Evolutionary conservation across 2,797 vertebrate species (phyloP).

Genomic region (Enteromius unitaeniatus): DNA sequence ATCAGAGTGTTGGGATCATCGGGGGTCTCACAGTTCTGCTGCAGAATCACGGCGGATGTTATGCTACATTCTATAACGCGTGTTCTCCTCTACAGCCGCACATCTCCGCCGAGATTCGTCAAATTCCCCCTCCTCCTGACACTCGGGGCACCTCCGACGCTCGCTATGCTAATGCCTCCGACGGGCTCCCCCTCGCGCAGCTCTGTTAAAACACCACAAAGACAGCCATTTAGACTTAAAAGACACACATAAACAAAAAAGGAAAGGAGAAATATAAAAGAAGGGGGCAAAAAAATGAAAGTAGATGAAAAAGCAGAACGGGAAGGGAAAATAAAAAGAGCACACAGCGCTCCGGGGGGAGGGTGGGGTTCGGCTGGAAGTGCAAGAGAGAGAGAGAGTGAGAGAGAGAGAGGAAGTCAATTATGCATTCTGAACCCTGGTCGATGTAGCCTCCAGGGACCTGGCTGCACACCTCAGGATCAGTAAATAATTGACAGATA

Average conservation of each 20-base stretch:
- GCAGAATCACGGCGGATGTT: slow-evolving; percentile 81
- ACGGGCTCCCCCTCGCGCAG: slow-evolving; percentile 61
- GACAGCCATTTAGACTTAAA: slow-evolving; percentile 79
- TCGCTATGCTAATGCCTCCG: slow-evolving; percentile 74
- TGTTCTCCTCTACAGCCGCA: slow-evolving; percentile 33
- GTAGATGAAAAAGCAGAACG: slow-evolving; percentile 62
- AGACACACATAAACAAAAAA: slow-evolving; percentile 76
- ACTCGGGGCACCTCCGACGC: slow-evolving; percentile 61
- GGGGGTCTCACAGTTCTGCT: background rate
- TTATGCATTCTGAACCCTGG: slow-evolving; percentile 99
- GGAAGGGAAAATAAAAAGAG: slow-evolving; percentile 25
- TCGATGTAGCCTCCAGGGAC: slow-evolving; percentile 96
- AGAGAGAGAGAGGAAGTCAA: slow-evolving; percentile 86
- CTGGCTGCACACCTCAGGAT: slow-evolving; percentile 99
- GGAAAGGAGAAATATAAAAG: slow-evolving; percentile 69
- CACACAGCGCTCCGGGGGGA: slow-evolving; percentile 1
- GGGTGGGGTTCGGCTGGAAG: slow-evolving; percentile 43
- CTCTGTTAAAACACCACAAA: slow-evolving; percentile 67
- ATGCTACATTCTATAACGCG: slow-evolving; percentile 77
- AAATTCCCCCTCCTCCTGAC: slow-evolving; percentile 27
- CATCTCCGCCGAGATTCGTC: slow-evolving; percentile 44
- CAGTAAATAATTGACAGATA: slow-evolving; percentile 99
- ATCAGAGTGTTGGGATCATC: slow-evolving; percentile 26
- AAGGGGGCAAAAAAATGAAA: slow-evolving; percentile 62
- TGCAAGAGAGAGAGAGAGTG: slow-evolving; percentile 45